These are phyloP conservation scores for Sylvietta virens DNA, from an alignment of 2,113 vertebrate species.

Conservation along the genomic window DNA sequence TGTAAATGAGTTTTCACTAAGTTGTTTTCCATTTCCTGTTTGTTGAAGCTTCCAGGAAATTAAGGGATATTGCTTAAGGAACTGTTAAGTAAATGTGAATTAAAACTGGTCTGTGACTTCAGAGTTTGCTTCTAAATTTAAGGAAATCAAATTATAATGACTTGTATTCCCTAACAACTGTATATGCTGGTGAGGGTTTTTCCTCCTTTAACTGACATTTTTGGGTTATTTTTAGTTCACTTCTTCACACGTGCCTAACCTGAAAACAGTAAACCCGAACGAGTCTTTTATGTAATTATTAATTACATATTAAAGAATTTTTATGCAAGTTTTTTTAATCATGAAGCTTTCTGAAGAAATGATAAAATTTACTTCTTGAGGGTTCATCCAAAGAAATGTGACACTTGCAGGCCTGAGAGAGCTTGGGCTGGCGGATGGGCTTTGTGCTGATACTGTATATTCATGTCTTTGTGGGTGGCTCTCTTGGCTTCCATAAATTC, in stretches of 20 bases:
- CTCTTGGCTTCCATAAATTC: conserved; percentile 50
- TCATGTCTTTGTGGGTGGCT: conserved; percentile 50
- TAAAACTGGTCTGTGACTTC: background rate
- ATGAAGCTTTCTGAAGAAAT: background rate
- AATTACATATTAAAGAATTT: background rate
- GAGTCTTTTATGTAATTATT: background rate
- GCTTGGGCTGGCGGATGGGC: background rate
- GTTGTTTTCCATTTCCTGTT: conserved; percentile 1
- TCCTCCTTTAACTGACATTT: background rate
- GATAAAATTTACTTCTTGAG: background rate
- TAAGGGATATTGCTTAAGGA: background rate
- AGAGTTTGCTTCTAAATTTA: background rate
- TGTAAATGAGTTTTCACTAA: background rate
- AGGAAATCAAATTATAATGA: background rate
- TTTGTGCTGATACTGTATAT: conserved; percentile 19
- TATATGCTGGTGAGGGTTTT: accelerated
- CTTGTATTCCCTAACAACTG: background rate
- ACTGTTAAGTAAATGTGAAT: conserved; percentile 6
- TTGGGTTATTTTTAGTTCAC: background rate
- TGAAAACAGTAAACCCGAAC: background rate
- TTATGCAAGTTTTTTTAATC: background rate
- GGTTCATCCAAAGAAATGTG: background rate
- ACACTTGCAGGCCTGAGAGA: background rate
- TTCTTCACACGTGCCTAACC: background rate
- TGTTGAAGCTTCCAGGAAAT: conserved; percentile 32